A percentile compares a stretch with the other conserved stretches of the same genome.
Evolutionary conservation across 2,888 invertebrate genomes (phyloP).

Genomic region (Catocala fraxini): DNA sequence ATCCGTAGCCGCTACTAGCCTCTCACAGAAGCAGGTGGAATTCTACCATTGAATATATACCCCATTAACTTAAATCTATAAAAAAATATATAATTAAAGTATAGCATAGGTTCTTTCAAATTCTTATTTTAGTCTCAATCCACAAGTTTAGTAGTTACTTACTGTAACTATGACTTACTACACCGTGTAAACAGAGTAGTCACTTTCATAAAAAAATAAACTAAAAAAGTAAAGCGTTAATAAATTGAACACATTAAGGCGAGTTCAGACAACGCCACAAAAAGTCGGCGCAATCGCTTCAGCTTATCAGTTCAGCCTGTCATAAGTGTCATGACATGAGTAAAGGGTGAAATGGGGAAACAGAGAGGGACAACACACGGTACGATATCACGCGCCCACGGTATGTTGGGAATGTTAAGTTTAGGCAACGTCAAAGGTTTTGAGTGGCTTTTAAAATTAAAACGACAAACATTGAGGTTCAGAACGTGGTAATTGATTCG

Average conservation of each 20-base stretch:
- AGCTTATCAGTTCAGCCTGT: constrained; percentile 58
- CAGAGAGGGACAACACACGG: constrained; percentile 62
- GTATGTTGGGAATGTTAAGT: constrained; percentile 80
- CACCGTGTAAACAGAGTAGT: too few relatives aligned
- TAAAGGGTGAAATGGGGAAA: constrained; percentile 60
- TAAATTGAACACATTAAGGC: background rate
- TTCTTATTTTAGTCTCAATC: too few relatives aligned
- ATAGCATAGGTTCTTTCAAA: too few relatives aligned
- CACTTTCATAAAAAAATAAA: too few relatives aligned
- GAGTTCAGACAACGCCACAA: constrained; percentile 10
- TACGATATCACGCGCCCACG: constrained; percentile 71
- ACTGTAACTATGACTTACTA: too few relatives aligned
- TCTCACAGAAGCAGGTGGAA: too few relatives aligned
- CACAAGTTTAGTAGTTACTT: too few relatives aligned
- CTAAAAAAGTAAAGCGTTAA: too few relatives aligned
- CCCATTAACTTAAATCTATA: too few relatives aligned
- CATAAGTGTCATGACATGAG: constrained; percentile 53
- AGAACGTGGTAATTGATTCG: constrained; percentile 72
- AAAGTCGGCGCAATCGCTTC: constrained; percentile 49
- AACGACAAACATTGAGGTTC: constrained; percentile 78
- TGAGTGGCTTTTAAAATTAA: constrained; percentile 81
- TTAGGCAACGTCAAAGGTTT: constrained; percentile 74
- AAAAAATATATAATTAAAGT: too few relatives aligned
- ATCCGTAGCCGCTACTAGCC: too few relatives aligned
- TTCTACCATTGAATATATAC: too few relatives aligned